Evolutionary conservation across 92 coral and sea anemone species (phyloP), one percentile per base, ranked within the genome.

Genomic region (Palythoa heliodiscus): DNA sequence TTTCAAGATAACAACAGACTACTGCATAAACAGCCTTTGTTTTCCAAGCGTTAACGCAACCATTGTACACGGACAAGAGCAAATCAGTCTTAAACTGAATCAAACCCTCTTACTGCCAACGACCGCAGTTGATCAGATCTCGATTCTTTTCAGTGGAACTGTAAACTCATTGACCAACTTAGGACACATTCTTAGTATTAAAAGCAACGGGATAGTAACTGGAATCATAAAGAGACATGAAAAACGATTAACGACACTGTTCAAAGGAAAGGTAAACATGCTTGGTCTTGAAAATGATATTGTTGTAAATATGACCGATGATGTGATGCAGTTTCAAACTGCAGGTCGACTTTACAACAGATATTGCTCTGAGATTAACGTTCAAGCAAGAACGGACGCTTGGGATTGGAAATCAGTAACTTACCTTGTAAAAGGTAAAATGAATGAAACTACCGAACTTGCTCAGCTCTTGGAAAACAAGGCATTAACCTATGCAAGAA

Each of bases 381-480:
- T 76, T 19, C 29, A 76, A 52, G 63, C 81, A 15, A 76, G 29
- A 7, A 54, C 67, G 7, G 81, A 76, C 16, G 81, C 68, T 25
- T 76, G 81, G 81, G 29, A 11, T 13, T 76, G 81, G 81, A 40
- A 24, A 5, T 76, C 81, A 11, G 19, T 76, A 38, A 24, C 6
- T 76, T 76, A 76, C 67, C 40, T 29, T 17, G 60, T 76, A 4
- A 76, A 15, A 3, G 81, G 81, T 7, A 54, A 5, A 76, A 76
- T 76, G 81, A 76, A 52, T 39, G 39, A 29, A 53, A 76, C 81
- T 22, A 52, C 68, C 9, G 81, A 76, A 76, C 81, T 76, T 76
- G 66, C 81, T 19, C 81, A 53, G 53, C 81, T 76, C 12, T 55
- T 76, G 25, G 81, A 76, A 54, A 19, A 16, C 66, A 53, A 76